Evolutionary conservation across 2,113 vertebrate genomes (phyloP), one percentile per base, ranked within the genome.

Genomic region (Eurystomus gularis): DNA sequence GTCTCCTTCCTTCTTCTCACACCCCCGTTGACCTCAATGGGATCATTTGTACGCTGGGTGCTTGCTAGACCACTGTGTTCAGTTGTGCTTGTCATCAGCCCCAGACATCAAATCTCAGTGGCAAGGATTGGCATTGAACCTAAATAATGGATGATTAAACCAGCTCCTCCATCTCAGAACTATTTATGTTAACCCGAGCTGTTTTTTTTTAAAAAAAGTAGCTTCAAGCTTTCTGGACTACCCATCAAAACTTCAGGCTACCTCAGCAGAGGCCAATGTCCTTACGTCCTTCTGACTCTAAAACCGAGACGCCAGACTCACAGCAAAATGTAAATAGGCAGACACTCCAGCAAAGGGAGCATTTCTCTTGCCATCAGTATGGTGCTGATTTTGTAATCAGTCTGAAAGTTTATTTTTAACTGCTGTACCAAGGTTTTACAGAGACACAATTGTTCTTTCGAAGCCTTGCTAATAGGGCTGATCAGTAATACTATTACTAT

Each of bases 361-460:
- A 3, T 49, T 94, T 83, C 82, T 83, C 72, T 33, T 77, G 48
- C 93, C 90, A 93, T 95, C 71, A 37, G 89, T 35, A 54, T 0
- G 7, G 62, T 55, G 57, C 82, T 88, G 88, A 94, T 91, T 89
- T 58, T 88, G 72, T 84, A 75, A 90, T 91, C 82, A 89, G 86
- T 75, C 94, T 95, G 72, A 76, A 81, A 75, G 69, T 66, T 90
- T 97, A 71, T 95, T 96, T 73, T 91, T 97, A 91, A 94, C 92
- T 82, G 90, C 88, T 73, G 26, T 31, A 65, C 82, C 66, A 78
- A 96, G 75, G 54, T 75, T 96, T 94, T 86, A 95, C 94, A 95
- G 58, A 97, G 86, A 61, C 37, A 66, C 82, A 44, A 91, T 90
- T 94, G 90, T 96, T 96, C 95, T 97, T 94, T 86, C 82, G 60